Evolutionary conservation across 2,113 vertebrate species (phyloP), one percentile per base, ranked within the genome.

Genomic region (Nannobrachium achirus): DNA sequence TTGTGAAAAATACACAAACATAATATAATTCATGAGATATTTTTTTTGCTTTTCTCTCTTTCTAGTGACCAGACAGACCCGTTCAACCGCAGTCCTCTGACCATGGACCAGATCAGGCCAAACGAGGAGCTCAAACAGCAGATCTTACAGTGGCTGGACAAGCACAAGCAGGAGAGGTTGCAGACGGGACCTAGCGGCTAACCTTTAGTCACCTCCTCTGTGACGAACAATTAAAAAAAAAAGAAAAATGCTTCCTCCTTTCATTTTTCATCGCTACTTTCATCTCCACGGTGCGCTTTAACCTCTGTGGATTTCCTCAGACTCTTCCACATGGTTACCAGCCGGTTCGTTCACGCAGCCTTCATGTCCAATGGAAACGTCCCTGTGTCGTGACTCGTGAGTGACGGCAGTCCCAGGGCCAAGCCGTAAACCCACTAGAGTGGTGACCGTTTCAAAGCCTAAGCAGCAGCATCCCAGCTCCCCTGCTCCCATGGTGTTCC

Each of bases 61-160:
- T 84, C 14, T 84, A 99, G 98, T 1, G 98, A 99, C 89, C 98
- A 98, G 93, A 98, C 97, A 0, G 98, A 99, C 85, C 98, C 98
- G 56, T 99, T 99, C 84, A 99, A 99, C 83, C 96, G 98, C 69
- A 99, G 96, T 83, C 98, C 96, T 49, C 94, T 99, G 52, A 98
- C 98, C 51, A 99, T 99, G 98, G 98, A 99, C 92, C 98, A 99
- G 94, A 98, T 99, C 80, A 94, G 95, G 91, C 95, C 97, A 76
- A 99, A 99, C 67, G 93, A 93, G n/a, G 97, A 98, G 81, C 95
- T 99, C 18, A 98, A 95, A 81, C 95, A 97, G 81, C 94, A 93
- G 92, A 99, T 99, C 75, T 94, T 94, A 50, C 92, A 77, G 68
- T 99, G 97, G 97, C 93, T 99, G 4, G 93, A 94, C 0, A 94